Conservation (phyloP, 2,113 vertebrate species). For the Lepisosteus oculatus region DNA sequence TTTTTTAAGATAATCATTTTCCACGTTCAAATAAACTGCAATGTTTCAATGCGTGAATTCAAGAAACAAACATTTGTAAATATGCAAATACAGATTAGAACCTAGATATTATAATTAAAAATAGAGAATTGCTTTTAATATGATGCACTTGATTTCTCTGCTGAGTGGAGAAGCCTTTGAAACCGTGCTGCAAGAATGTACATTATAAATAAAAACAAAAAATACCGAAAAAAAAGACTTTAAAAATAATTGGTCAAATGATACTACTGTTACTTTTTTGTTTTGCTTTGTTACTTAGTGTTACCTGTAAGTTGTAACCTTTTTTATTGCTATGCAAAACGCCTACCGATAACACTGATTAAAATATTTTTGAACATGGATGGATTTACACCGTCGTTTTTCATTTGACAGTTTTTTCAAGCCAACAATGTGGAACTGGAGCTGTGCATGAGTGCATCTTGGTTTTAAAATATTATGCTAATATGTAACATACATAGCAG, state of each 20-base stretch:
- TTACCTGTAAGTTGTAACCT: constrained; percentile 78
- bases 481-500: too few relatives aligned
- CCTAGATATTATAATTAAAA: constrained; percentile 44
- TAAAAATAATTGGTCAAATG: constrained; percentile 73
- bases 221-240: constrained; percentile 32
- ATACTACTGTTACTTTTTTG: constrained; percentile 62
- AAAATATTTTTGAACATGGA: constrained; percentile 48
- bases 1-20: constrained; percentile 38
- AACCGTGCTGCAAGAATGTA: constrained; percentile 71
- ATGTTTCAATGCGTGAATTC: constrained; percentile 39
- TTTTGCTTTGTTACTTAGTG: constrained; percentile 51
- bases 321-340: constrained; percentile 76
- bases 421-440: constrained; percentile 2
- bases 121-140: constrained; percentile 64
- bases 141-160: constrained; percentile 86
- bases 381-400: constrained; percentile 19
- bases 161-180: constrained; percentile 81
- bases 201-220: constrained; percentile 54
- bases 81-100: constrained; percentile 43
- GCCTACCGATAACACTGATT: constrained; percentile 77
- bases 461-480: too few relatives aligned
- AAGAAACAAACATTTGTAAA: constrained; percentile 37
- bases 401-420: constrained; percentile 12
- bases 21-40: constrained; percentile 16
- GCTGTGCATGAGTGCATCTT: too few relatives aligned